Evolutionary conservation across 2,113 vertebrate genomes (phyloP).

Genomic region (Anser cygnoides): DNA sequence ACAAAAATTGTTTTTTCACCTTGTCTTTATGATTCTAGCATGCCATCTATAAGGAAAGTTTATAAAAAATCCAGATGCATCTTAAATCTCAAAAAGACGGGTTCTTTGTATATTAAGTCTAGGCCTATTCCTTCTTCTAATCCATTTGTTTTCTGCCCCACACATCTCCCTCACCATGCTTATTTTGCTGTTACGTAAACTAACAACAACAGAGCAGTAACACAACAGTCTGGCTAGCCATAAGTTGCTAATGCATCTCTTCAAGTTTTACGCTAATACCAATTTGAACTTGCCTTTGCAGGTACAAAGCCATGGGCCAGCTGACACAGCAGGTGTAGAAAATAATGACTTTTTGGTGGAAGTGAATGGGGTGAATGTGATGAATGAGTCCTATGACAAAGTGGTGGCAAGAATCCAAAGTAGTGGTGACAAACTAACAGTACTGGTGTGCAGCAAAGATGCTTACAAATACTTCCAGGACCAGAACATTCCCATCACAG

Average conservation of each 20-base stretch:
- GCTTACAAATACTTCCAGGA: constrained; percentile 82
- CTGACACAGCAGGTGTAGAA: constrained; percentile 83
- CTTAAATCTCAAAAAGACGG: neutral
- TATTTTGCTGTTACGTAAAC: neutral
- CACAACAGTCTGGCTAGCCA: neutral
- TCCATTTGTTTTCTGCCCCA: neutral
- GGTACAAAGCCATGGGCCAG: constrained; percentile 83
- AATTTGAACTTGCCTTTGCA: constrained; percentile 50
- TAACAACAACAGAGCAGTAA: neutral
- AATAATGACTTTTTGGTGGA: constrained; percentile 87
- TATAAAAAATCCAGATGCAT: neutral
- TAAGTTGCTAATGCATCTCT: neutral
- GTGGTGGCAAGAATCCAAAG: constrained; percentile 82
- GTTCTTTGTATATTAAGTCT: neutral
- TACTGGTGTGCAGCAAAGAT: constrained; percentile 83
- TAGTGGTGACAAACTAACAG: constrained; percentile 76
- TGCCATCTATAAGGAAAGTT: neutral
- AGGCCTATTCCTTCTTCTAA: neutral
- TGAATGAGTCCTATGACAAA: constrained; percentile 78
- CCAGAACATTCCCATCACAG: constrained; percentile 78
- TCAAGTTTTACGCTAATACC: neutral
- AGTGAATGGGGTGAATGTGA: constrained; percentile 87
- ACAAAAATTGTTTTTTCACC: neutral
- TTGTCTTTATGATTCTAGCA: neutral
- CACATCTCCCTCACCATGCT: neutral